Evolutionary conservation across 2,888 invertebrate genomes (phyloP), one percentile per base, ranked within the genome.

Genomic region (Eilema griseolum): DNA sequence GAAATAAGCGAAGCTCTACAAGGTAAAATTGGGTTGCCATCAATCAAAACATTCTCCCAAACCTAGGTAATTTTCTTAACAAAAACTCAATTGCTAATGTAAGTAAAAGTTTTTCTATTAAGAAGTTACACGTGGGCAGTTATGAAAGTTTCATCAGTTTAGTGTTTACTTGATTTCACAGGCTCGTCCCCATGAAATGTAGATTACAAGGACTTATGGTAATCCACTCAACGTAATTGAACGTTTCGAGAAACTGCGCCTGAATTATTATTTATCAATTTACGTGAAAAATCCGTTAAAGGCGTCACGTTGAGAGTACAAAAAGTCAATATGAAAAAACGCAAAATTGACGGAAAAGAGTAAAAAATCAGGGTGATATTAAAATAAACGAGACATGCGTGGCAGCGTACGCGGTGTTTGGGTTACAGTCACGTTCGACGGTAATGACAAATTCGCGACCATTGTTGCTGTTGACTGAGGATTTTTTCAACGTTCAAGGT

Each of bases 391-490:
- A 88, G 89, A 90, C 87, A 91, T 86, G 87, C 87, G 87, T 87
- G 86, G 83, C 84, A 80, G 76, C 77, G 84, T 82, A 79, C 84
- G 83, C 83, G 66, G 80, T 91, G 92, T 90, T 91, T 91, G 89
- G 89, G 87, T 83, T 89, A 84, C 85, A 89, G 93, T 93, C 95
- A 95, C 95, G 95, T 94, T 88, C 88, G 75, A 73, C 83, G 81
- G 89, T 93, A 93, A 93, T 93, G 91, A 93, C 92, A 92, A 93
- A 92, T 92, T 91, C 89, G 90, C 89, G 85, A 86, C 90, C 89
- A 90, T 93, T 94, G 93, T 92, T 90, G 88, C 86, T 88, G 87
- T 86, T 87, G 85, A 84, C 86, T 87, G 87, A 87, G 83, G 87
- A 88, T 89, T 93, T 94, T 93, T 92, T 92, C 85, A 86, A 85